These are phyloP conservation scores for Pasiphila rectangulata DNA, from an alignment of 2,888 invertebrate genomes.

Conservation along the genomic window DNA sequence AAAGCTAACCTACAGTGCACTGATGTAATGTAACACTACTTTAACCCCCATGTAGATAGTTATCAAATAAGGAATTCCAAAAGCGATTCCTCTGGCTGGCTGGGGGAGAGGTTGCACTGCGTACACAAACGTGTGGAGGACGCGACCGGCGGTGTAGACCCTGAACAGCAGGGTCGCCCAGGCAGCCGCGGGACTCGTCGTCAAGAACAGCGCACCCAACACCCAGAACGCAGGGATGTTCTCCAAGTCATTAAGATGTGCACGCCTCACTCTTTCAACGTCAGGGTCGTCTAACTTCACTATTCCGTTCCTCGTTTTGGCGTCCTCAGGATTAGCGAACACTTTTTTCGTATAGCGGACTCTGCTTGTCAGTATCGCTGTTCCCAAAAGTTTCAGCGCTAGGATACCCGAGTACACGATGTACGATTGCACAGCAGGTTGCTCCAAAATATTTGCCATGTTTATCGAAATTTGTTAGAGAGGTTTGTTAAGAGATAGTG, in stretches of 20 bases:
- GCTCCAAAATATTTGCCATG: conserved; percentile 9
- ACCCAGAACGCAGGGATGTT: conserved; percentile 84
- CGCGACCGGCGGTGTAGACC: conserved; percentile 74
- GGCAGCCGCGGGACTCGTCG: conserved; percentile 71
- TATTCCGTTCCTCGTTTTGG: conserved; percentile 40
- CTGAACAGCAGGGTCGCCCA: conserved; percentile 56
- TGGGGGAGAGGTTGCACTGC: conserved; percentile 82
- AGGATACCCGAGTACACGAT: conserved; percentile 19
- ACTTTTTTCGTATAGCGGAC: conserved; percentile 37
- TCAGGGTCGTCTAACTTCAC: conserved; percentile 60
- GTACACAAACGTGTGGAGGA: conserved; percentile 83
- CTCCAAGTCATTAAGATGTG: conserved; percentile 86
- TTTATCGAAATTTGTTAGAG: neutral
- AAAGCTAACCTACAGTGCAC: conserved; percentile 40
- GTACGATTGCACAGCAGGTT: conserved; percentile 22
- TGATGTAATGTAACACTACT: conserved; percentile 46
- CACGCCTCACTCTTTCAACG: conserved; percentile 71
- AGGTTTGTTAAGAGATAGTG: neutral
- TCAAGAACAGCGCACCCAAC: conserved; percentile 78
- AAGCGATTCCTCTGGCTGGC: conserved; percentile 62
- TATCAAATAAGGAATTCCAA: conserved; percentile 48
- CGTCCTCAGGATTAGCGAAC: conserved; percentile 61
- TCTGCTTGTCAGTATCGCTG: conserved; percentile 17
- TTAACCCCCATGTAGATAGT: conserved; percentile 59
- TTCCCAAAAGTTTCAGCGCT: conserved; percentile 19